phyloP scores from a whole-genome alignment of 2,888 invertebrate genomes.

The Melipona beecheii region DNA sequence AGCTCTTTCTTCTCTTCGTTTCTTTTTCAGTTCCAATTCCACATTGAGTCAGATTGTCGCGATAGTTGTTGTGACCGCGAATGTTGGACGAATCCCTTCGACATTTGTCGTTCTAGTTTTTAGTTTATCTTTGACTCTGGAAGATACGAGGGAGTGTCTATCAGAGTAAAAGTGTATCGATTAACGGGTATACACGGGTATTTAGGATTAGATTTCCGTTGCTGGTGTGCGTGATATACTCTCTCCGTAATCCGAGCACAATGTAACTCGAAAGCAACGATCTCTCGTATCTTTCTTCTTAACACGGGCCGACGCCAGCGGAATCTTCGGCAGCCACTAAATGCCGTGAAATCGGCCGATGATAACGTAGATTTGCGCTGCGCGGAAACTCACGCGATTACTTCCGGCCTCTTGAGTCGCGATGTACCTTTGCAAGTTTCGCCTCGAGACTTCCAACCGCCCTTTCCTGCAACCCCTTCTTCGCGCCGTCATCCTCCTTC shows the following conservation, averaged over 20 bases:
- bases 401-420: conserved; percentile 82
- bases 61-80: too few relatives aligned
- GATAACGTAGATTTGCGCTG: conserved; percentile 71
- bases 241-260: not conserved
- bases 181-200: not conserved
- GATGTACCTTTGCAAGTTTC: conserved; percentile 83
- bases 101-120: too few relatives aligned
- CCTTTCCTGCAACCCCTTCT: conserved; percentile 29
- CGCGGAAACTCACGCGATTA: conserved; percentile 79
- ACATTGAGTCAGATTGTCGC: not conserved
- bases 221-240: not conserved
- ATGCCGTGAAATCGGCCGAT: conserved; percentile 74
- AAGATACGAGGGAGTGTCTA: too few relatives aligned
- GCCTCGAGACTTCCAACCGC: conserved; percentile 69
- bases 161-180: not conserved
- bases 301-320: conserved; percentile 46
- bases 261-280: conserved; percentile 25
- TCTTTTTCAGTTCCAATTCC: too few relatives aligned
- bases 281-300: conserved; percentile 23
- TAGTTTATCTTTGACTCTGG: too few relatives aligned
- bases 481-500: conserved; percentile 8
- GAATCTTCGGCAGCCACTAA: conserved; percentile 74
- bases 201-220: not conserved
- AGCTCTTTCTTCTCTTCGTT: too few relatives aligned
- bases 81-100: too few relatives aligned